Base-by-base conservation (phyloP, 2,113 vertebrate genomes). In the Micromys minutus region DNA sequence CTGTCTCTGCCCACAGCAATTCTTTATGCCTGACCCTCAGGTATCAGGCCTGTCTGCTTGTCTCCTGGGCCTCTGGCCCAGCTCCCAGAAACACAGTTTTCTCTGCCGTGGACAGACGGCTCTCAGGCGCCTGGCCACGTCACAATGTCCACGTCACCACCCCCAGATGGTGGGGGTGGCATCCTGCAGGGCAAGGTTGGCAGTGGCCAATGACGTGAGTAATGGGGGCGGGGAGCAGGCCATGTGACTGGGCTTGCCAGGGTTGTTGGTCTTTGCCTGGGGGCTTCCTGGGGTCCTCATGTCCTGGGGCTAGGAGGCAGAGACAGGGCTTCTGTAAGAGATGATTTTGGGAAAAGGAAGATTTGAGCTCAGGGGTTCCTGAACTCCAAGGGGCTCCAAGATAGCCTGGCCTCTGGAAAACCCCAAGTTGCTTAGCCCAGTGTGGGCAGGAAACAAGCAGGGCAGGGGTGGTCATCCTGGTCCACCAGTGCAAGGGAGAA, bases 161-260 rank as follows among this genome's bases (percentile, higher is more conserved):
- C 92, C 96, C 93, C 97, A 97, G 94, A 97, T 97, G 97, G 97
- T 94, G 97, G 96, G 96, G 97, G 97, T 34, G 89, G 96, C 83
- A 87, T 96, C 97, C 96, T 97, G 94, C 74, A 80, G 95, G 95
- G 95, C 96, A 96, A 95, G 74, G 86, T 80, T 97, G 96, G 90
- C 96, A 96, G 88, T 13, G 42, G 86, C 95, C 94, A 42, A 83
- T 97, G 96, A 96, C 22, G 90, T 92, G 88, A 87, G 87, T 3
- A 0, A 45, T 0, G 36, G 94, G 89, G 96, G 88, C 0, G 0
- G 96, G 72, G 88, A 89, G 52, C 42, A 92, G 83, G 85, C 67
- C 67, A 42, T 0, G 0, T 69, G 89, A 22, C 59, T 50, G 45
- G 61, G 42, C 45, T 16, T 90, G 88, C 59, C 36, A 39, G 89